phyloP scores from a whole-genome alignment of 1,140 invertebrate species.

The Solenopsis fugax region DNA sequence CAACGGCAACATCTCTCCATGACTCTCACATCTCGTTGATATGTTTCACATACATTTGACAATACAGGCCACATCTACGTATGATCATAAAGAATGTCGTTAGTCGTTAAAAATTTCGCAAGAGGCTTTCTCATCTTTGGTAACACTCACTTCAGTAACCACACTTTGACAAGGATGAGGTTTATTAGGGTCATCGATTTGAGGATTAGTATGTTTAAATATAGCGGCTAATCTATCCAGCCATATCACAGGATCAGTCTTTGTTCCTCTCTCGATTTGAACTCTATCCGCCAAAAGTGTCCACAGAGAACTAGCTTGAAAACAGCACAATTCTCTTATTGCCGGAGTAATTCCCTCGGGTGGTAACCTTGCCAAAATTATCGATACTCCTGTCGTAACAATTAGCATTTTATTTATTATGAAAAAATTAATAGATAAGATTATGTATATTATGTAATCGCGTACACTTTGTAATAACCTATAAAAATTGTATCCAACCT shows the following conservation, averaged over 20 bases:
- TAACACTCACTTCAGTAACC: conserved; percentile 89
- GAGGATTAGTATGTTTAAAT: conserved; percentile 92
- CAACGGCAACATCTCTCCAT: conserved; percentile 97
- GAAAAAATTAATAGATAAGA: not conserved
- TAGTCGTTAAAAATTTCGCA: not conserved
- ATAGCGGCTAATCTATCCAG: conserved; percentile 96
- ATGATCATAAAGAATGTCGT: not conserved
- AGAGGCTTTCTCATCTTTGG: not conserved
- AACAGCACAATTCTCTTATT: conserved; percentile 92
- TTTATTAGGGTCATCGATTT: conserved; percentile 87
- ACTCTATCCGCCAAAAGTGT: conserved; percentile 87
- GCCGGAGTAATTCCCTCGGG: conserved; percentile 89
- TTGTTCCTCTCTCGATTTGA: conserved; percentile 83
- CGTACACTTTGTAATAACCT: not conserved
- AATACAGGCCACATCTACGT: conserved; percentile 93
- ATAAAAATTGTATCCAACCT: conserved; percentile 85
- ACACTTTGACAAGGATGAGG: conserved; percentile 94
- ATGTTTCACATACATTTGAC: conserved; percentile 92
- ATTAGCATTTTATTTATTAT: not conserved
- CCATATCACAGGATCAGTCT: conserved; percentile 96
- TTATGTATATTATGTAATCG: not conserved
- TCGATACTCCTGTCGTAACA: conserved; percentile 87
- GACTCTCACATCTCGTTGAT: conserved; percentile 93
- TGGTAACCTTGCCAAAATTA: conserved; percentile 89
- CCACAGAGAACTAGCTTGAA: conserved; percentile 91